phyloP scores from a whole-genome alignment of 92 coral and sea anemone species.

The Epizoanthus scotinus region DNA sequence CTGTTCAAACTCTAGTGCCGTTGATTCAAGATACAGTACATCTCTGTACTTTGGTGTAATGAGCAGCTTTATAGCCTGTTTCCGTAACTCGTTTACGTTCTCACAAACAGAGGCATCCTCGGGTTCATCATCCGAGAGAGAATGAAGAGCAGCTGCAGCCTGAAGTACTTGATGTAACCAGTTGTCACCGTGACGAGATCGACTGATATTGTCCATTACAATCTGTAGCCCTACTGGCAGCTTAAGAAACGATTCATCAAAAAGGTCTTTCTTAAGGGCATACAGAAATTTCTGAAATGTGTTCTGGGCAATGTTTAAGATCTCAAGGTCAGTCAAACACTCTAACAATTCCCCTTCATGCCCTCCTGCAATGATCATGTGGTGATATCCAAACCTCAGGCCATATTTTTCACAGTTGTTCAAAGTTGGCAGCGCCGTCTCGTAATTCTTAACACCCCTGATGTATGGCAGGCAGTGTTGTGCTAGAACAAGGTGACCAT shows the following conservation, averaged over 20 bases:
- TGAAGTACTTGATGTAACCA: no score
- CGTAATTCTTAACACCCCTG: not conserved
- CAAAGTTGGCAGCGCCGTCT: not conserved
- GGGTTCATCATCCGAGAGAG: not conserved
- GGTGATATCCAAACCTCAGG: not conserved
- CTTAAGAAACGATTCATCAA: no score
- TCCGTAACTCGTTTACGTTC: not conserved
- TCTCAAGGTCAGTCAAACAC: no score
- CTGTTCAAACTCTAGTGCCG: not conserved
- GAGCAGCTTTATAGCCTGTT: not conserved
- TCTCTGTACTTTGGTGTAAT: not conserved
- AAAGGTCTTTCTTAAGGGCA: no score
- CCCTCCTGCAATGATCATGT: not conserved
- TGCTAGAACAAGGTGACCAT: not conserved
- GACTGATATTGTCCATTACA: not conserved
- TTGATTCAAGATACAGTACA: not conserved
- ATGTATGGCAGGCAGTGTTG: not conserved
- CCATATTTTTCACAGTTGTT: not conserved
- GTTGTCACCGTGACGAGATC: no score
- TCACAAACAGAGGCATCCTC: not conserved
- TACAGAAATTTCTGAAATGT: no score
- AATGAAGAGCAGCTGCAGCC: not conserved
- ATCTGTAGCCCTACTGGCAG: no score
- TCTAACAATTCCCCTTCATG: not conserved
- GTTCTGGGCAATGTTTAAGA: no score